Conservation (phyloP, 2,888 invertebrate species). For the Aromia moschata region DNA sequence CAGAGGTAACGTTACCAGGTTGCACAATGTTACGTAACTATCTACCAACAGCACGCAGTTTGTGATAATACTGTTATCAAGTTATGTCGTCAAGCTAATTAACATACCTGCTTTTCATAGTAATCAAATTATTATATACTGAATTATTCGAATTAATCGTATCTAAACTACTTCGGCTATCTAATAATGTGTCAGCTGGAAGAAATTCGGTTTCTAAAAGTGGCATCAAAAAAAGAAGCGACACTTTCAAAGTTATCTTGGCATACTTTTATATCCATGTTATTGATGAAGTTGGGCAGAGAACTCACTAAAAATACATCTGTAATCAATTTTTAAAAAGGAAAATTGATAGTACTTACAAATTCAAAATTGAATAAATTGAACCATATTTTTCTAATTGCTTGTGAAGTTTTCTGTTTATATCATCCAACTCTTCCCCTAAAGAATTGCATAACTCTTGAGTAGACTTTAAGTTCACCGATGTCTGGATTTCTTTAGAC, state of each 20-base stretch:
- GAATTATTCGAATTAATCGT: constrained; percentile 30
- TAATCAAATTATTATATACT: constrained; percentile 31
- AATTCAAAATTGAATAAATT: constrained; percentile 44
- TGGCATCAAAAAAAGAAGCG: constrained; percentile 19
- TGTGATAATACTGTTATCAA: too few species aligned
- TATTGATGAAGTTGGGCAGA: constrained; percentile 40
- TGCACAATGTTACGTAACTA: too few species aligned
- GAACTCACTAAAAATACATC: constrained; percentile 34
- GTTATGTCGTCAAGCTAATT: too few species aligned
- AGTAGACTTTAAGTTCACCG: constrained; percentile 39
- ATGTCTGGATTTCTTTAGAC: constrained; percentile 42
- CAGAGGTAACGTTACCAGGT: too few species aligned
- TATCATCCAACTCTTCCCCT: constrained; percentile 45
- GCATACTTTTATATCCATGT: constrained; percentile 35
- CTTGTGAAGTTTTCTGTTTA: constrained; percentile 44
- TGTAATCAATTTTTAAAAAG: not conserved
- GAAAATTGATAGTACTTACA: constrained; percentile 33
- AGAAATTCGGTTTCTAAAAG: constrained; percentile 27
- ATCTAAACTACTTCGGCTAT: constrained; percentile 26
- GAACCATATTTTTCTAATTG: constrained; percentile 46
- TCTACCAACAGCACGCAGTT: too few species aligned
- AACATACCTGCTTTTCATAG: constrained; percentile 40
- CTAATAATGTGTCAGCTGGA: not conserved
- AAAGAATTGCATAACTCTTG: constrained; percentile 44
- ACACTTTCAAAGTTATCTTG: constrained; percentile 35